Conservation (phyloP, 2,888 invertebrate genomes). For the Chromoteleia sp. region DNA sequence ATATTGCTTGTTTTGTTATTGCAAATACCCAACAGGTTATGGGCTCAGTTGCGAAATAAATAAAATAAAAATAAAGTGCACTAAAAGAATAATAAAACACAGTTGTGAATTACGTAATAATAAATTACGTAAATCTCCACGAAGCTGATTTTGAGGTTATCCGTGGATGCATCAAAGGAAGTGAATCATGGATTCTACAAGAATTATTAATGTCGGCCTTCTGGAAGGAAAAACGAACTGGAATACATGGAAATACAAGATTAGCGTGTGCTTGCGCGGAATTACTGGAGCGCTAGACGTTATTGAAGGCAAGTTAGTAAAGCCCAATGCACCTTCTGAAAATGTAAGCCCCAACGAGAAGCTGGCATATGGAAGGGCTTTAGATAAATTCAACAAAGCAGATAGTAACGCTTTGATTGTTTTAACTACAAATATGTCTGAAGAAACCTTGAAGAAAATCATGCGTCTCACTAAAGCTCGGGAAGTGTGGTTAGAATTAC, state of each 20-base stretch:
- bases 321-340: conserved; percentile 4
- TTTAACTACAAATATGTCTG: conserved; percentile 32
- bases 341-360: neutral
- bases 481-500: conserved; percentile 28
- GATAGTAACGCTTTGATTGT: conserved; percentile 20
- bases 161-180: too few species aligned
- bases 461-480: conserved; percentile 24
- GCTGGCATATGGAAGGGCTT: conserved; percentile 28
- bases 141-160: too few species aligned
- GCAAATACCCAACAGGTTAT: too few species aligned
- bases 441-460: conserved; percentile 36
- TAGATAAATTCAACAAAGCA: conserved; percentile 21
- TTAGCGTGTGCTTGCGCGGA: conserved; percentile 18
- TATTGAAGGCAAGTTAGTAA: conserved; percentile 31
- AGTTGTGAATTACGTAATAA: too few species aligned
- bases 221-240: conserved; percentile 45
- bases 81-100: too few species aligned
- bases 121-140: too few species aligned
- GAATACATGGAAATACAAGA: conserved; percentile 43
- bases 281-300: conserved; percentile 11
- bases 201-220: conserved; percentile 23
- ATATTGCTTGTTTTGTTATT: too few species aligned
- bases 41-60: too few species aligned
- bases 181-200: neutral
- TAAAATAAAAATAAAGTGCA: too few species aligned